A percentile compares a stretch with the other conserved stretches of the same genome.
Evolutionary conservation across 1,140 invertebrate genomes (phyloP).

Genomic region (Penaeus indicus): DNA sequence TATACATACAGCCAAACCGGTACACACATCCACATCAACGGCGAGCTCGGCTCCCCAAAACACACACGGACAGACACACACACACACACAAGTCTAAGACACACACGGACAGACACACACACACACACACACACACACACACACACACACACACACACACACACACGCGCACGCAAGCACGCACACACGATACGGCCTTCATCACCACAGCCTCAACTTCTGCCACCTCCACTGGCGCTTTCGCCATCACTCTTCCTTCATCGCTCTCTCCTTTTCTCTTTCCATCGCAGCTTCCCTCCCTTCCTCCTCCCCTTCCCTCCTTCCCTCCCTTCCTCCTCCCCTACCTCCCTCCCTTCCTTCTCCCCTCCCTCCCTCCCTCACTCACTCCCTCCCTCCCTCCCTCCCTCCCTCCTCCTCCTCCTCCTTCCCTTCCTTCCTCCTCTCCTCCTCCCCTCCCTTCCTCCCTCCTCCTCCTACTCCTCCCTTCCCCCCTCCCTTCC

Average conservation of each 20-base stretch:
- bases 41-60: neutral
- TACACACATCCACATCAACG: neutral
- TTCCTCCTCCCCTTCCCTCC: neutral
- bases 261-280: neutral
- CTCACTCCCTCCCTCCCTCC: neutral
- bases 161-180: neutral
- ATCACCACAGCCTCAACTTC: too few relatives aligned
- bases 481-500: too few relatives aligned
- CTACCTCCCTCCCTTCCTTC: neutral
- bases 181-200: neutral
- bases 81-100: neutral
- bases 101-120: neutral
- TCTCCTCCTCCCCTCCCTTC: neutral
- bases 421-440: neutral
- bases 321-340: neutral
- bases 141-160: neutral
- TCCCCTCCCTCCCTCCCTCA: neutral
- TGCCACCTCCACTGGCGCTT: neutral
- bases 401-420: neutral
- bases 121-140: neutral
- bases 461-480: neutral
- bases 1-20: neutral
- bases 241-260: constrained; percentile 2
- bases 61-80: neutral
- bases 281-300: neutral